phyloP scores from a whole-genome alignment of 1,140 invertebrate genomes.

The Oryctes rhinoceros region DNA sequence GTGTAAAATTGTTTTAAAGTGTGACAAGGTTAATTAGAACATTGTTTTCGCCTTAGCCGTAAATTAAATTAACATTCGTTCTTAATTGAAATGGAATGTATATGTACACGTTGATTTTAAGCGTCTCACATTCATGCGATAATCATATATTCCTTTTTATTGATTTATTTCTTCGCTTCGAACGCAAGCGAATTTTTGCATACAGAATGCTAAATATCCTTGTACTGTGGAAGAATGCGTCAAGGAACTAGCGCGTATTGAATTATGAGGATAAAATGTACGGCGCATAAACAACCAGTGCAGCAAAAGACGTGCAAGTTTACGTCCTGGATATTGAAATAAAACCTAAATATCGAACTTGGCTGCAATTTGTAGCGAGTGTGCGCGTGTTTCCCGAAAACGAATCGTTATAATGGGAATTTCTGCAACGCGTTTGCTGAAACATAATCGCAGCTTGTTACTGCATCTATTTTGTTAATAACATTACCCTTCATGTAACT shows the following conservation, averaged over 20 bases:
- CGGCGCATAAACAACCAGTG: neutral
- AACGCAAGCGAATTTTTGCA: neutral
- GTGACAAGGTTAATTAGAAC: no score
- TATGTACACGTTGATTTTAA: neutral
- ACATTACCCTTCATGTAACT: neutral
- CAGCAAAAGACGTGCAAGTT: neutral
- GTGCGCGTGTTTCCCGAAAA: neutral
- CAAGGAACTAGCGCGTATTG: neutral
- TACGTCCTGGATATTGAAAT: neutral
- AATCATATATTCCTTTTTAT: neutral
- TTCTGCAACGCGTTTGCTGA: neutral
- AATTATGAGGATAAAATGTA: conserved; percentile 3
- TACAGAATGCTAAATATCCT: neutral
- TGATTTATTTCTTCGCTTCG: neutral
- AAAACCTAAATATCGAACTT: conserved; percentile 16
- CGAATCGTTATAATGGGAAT: neutral
- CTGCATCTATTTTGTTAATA: neutral
- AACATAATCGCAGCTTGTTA: neutral
- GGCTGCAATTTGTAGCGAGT: neutral
- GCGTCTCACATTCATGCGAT: neutral
- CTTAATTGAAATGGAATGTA: conserved; percentile 6
- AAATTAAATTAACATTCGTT: neutral
- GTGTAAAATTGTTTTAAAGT: no score
- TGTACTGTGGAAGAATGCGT: neutral
- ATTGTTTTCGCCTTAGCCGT: neutral